phyloP scores from a whole-genome alignment of 2,888 invertebrate genomes.

The Trilocha varians region DNA sequence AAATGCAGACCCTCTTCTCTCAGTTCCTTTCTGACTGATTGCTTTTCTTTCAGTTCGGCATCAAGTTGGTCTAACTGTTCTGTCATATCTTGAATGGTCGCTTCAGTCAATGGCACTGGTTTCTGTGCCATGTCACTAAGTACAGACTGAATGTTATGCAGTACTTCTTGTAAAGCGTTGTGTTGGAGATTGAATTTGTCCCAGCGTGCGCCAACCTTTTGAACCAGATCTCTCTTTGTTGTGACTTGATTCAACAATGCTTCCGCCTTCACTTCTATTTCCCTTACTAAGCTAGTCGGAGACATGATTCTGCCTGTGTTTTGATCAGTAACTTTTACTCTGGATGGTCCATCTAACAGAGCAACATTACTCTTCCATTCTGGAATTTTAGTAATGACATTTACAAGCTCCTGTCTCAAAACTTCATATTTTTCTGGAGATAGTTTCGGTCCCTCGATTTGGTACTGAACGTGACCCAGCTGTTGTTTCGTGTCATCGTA shows the following conservation, averaged over 20 bases:
- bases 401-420: slow-evolving; percentile 79
- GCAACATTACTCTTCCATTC: slow-evolving; percentile 81
- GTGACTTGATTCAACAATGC: slow-evolving; percentile 78
- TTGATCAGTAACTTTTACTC: slow-evolving; percentile 79
- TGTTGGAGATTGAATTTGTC: slow-evolving; percentile 84
- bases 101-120: slow-evolving; percentile 59
- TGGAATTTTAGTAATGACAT: slow-evolving; percentile 77
- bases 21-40: slow-evolving; percentile 78
- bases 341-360: slow-evolving; percentile 78
- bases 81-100: slow-evolving; percentile 60
- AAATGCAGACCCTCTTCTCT: slow-evolving; percentile 84
- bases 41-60: slow-evolving; percentile 72
- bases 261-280: slow-evolving; percentile 80
- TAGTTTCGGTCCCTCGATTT: slow-evolving; percentile 82
- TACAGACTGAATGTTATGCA: slow-evolving; percentile 73
- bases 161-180: slow-evolving; percentile 77
- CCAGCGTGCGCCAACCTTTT: slow-evolving; percentile 83
- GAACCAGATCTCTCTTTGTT: slow-evolving; percentile 77
- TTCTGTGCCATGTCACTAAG: slow-evolving; percentile 72
- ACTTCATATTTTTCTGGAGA: slow-evolving; percentile 79
- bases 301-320: slow-evolving; percentile 80
- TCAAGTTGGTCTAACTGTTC: slow-evolving; percentile 71
- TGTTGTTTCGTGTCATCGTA: slow-evolving; percentile 85
- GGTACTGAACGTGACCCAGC: slow-evolving; percentile 84
- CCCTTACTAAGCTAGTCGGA: slow-evolving; percentile 80